Evolutionary conservation across 2,888 invertebrate species (phyloP), one percentile per base, ranked within the genome.

Genomic region (Caenorhabditis panamensis): DNA sequence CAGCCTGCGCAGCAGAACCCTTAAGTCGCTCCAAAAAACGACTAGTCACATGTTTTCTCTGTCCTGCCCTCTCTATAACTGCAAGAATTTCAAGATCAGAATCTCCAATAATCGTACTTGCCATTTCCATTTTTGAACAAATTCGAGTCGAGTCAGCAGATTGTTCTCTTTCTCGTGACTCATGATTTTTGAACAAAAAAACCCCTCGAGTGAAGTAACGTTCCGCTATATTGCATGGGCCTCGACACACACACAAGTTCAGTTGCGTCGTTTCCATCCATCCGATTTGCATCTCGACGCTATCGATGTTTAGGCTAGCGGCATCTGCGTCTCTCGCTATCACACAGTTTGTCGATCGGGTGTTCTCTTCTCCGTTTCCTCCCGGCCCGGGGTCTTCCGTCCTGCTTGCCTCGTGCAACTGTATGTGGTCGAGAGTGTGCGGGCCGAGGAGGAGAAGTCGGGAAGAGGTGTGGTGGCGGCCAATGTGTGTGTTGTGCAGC

Each of bases 341-440:
- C 41, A 41, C 5, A 13, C 13, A 11, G 2, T 41, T 13, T 41
- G 9, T 41, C 5, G 13, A 2, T 41, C 36, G 22, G 54, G 28
- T n/a, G 47, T 47, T 67, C 58, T 31, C 22, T 56, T 41, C 18
- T 53, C 31, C 58, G 24, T 36, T 22, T 58, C 37, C 20, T 24
- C 49, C 47, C 47, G 20, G 3, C 22, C 41, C 49, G 37, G 28
- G 13, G 24, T 16, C 16, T 47, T 41, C 20, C 31, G 44, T 20
- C 36, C 37, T 9, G 53, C 49, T 51, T 51, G 28, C 28, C 51
- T 51, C 11, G 47, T 61, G 69, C 69, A 59, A 69, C 69, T 69
- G 69, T 69, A 69, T 41, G 54, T n/a, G 28, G 62, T 22, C 54
- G 53, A 63, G 54, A 72, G 72, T 53, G 62, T 71, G 71, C 62